Conservation (phyloP, 2,113 vertebrate species). For the Nesoenas mayeri region DNA sequence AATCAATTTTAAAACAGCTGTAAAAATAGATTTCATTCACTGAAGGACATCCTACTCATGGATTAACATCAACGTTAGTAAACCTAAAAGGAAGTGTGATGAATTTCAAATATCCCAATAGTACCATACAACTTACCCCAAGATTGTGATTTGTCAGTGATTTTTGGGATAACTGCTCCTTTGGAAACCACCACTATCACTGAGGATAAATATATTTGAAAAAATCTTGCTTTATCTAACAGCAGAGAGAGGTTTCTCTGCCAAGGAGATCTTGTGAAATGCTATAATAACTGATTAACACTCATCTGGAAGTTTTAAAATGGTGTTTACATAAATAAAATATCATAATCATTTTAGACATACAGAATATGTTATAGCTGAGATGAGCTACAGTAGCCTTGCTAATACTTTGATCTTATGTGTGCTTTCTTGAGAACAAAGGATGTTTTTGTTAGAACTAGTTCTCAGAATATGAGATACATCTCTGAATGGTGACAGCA, state of each 20-base stretch:
- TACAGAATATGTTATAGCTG: neutral
- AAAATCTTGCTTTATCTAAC: neutral
- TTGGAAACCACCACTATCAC: neutral
- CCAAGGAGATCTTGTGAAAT: neutral
- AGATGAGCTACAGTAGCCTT: neutral
- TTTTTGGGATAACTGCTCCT: neutral
- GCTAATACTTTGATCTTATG: neutral
- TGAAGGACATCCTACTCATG: conserved; percentile 48
- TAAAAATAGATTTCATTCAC: conserved; percentile 70
- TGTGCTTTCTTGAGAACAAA: neutral
- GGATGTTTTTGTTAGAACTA: neutral
- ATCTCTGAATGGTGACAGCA: neutral
- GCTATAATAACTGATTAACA: conserved; percentile 3
- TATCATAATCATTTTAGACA: neutral
- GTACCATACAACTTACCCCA: neutral
- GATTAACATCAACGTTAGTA: conserved; percentile 41
- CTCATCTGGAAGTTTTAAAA: neutral
- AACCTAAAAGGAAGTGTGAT: conserved; percentile 6
- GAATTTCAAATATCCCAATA: neutral
- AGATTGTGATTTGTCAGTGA: neutral
- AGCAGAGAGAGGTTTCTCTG: neutral
- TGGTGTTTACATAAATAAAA: conserved; percentile 13
- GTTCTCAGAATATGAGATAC: neutral
- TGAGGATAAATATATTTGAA: neutral
- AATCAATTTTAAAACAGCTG: conserved; percentile 68